Evolutionary conservation across 2,113 vertebrate genomes (phyloP), one percentile per base, ranked within the genome.

Genomic region (Tragelaphus imberbis): DNA sequence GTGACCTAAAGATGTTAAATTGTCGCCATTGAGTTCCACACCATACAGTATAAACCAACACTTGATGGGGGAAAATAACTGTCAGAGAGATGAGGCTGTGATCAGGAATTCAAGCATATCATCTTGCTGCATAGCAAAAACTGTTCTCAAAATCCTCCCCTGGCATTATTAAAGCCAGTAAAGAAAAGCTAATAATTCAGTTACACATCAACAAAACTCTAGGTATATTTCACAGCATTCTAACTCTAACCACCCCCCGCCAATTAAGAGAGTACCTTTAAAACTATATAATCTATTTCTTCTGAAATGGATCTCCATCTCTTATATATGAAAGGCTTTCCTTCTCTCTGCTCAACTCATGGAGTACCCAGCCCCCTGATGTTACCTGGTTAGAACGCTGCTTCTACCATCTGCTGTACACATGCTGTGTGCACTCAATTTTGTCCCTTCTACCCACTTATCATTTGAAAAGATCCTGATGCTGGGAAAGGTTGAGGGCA

Each of bases 31-130:
- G 5, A 51, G 58, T 30, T 82, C n/a, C 58, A 40, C 10, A 25
- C 47, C 53, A 12, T 40, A 61, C 79, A 47, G 68, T 21, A 77
- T 47, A 79, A 92, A 47, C 30, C 36, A 27, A 28, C 9, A 77
- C 5, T 5, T 25, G 10, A 79, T 1, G 13, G 71, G 13, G 79
- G 33, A 68, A 95, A 93, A 40, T 49, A 88, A 75, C 0, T 30
- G 82, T 77, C 91, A 79, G 84, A 55, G 30, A 44, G 85, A 84
- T 36, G 93, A 97, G 63, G 49, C 80, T 51, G 27, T 28, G 6
- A 51, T 84, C 61, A 94, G 93, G 95, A 96, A 92, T 96, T 80
- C 61, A 92, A 92, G 63, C 56, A 71, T 36, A 84, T 33, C 51
- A 84, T 80, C 85, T 59, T 71, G 56, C 23, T 61, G 44, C 1